Conservation (phyloP, 1,140 invertebrate genomes). For the Drosophila tani region DNA sequence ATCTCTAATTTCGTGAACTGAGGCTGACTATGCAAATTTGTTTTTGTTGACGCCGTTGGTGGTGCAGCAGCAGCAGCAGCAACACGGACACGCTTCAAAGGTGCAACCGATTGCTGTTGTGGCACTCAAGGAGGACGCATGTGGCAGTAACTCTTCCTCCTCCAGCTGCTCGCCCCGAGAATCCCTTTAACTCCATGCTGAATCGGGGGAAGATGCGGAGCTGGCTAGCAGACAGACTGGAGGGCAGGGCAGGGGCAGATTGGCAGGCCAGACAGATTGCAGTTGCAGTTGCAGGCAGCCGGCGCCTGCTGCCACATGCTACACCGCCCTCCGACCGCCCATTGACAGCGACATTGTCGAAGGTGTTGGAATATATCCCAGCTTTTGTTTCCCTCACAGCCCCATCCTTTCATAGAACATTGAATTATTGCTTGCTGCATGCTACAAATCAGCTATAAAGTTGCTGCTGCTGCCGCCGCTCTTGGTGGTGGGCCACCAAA, state of each 20-base stretch:
- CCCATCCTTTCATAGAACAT: conserved; percentile 54
- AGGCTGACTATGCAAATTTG: conserved; percentile 35
- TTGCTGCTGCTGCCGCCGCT: conserved; percentile 21
- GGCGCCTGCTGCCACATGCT: conserved; percentile 46
- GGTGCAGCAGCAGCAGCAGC: conserved; percentile 36
- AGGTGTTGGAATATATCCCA: conserved; percentile 73
- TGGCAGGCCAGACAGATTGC: conserved; percentile 71
- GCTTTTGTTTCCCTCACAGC: conserved; percentile 27
- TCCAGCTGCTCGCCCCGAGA: neutral
- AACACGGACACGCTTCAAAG: conserved; percentile 77
- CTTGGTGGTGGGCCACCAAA: conserved; percentile 36
- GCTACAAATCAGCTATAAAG: conserved; percentile 76
- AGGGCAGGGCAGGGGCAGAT: conserved; percentile 32
- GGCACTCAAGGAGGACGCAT: conserved; percentile 71
- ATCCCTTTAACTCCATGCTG: neutral
- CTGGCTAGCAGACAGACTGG: conserved; percentile 16
- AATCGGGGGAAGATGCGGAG: conserved; percentile 11
- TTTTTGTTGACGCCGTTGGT: conserved; percentile 56
- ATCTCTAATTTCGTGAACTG: conserved; percentile 25
- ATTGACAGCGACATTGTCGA: conserved; percentile 63
- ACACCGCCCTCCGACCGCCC: neutral
- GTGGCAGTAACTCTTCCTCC: conserved; percentile 26
- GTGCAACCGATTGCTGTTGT: conserved; percentile 68
- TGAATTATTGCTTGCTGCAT: conserved; percentile 80
- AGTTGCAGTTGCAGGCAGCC: conserved; percentile 72